These are phyloP conservation scores for Nomia melanderi DNA, from an alignment of 1,140 invertebrate genomes.

Conservation along the genomic window DNA sequence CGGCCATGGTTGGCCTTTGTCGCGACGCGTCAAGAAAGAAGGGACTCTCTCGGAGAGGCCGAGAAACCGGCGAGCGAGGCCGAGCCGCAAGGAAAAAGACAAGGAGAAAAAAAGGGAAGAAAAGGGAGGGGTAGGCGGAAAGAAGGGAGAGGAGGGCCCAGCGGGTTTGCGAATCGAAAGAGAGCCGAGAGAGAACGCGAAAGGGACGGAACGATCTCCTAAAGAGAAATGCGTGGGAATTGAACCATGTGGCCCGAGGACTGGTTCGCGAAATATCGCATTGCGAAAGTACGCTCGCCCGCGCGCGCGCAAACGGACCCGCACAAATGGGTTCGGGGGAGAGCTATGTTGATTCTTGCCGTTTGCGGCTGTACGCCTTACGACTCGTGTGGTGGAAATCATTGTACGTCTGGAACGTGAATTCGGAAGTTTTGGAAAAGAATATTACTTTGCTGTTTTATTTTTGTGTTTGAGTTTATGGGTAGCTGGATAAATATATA, in stretches of 20 bases:
- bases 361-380: no score
- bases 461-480: no score
- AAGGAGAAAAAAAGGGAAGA: constrained; percentile 9
- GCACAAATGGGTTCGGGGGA: not conserved
- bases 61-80: constrained; percentile 37
- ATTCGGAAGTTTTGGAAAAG: no score
- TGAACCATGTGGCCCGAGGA: constrained; percentile 70
- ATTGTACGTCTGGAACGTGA: no score
- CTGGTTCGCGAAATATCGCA: constrained; percentile 73
- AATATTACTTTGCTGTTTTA: no score
- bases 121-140: not conserved
- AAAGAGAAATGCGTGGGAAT: constrained; percentile 75
- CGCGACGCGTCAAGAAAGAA: constrained; percentile 30
- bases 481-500: no score
- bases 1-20: constrained; percentile 63
- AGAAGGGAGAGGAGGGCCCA: constrained; percentile 3
- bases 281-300: constrained; percentile 65
- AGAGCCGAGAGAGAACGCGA: constrained; percentile 30
- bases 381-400: not conserved
- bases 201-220: constrained; percentile 44
- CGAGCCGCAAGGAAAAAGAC: constrained; percentile 15
- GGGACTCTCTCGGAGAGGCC: not conserved
- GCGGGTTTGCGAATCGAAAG: constrained; percentile 32
- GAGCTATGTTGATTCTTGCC: not conserved
- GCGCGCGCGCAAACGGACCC: constrained; percentile 1